phyloP scores from a whole-genome alignment of 2,113 vertebrate species.

The Vireo altiloquus region DNA sequence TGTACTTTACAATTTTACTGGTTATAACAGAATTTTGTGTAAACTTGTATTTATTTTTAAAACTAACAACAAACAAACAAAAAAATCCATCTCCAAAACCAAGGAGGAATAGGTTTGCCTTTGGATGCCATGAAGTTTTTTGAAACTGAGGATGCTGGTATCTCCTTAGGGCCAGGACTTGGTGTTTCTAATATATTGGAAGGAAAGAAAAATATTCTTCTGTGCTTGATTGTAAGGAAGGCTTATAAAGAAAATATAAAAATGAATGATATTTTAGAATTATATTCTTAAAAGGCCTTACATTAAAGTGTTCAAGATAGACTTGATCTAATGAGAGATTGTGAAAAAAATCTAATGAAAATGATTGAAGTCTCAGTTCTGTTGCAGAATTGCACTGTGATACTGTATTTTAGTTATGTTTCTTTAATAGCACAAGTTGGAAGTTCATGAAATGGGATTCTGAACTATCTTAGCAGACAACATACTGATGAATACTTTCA shows the following conservation, averaged over 20 bases:
- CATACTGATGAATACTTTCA: neutral
- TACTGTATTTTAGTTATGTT: conserved; percentile 26
- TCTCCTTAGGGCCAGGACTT: neutral
- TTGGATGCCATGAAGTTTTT: neutral
- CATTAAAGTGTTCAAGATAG: neutral
- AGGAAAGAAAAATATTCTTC: neutral
- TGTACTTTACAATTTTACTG: neutral
- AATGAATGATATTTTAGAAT: neutral
- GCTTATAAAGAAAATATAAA: neutral
- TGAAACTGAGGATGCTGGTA: neutral
- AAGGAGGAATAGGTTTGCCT: neutral
- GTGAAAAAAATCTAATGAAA: neutral
- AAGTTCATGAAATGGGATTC: neutral
- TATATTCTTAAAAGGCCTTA: conserved; percentile 25
- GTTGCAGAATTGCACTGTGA: conserved; percentile 52
- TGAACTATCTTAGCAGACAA: neutral
- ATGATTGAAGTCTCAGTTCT: neutral
- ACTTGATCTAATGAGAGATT: conserved; percentile 18
- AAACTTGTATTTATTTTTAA: neutral
- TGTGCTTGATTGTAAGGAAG: neutral
- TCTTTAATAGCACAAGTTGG: conserved; percentile 44
- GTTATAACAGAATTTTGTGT: neutral
- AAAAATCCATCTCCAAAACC: neutral
- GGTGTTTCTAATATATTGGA: neutral
- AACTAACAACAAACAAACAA: neutral